Evolutionary conservation across 2,797 vertebrate species (phyloP).

Genomic region (Aselliscus stoliczkanus): DNA sequence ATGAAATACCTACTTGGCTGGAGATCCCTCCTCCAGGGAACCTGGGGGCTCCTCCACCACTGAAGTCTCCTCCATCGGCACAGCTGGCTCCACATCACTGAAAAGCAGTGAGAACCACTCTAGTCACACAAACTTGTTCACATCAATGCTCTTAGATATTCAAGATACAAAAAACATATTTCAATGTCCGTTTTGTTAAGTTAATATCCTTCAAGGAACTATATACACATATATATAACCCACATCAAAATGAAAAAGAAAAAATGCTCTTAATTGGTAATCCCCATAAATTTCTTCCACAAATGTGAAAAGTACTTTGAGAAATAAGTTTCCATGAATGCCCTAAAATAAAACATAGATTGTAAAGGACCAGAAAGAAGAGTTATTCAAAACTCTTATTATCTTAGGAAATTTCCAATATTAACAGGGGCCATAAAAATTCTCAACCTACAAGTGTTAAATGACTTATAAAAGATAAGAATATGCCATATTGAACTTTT

Average conservation of each 20-base stretch:
- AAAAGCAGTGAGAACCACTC: slow-evolving; percentile 49
- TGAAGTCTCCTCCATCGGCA: slow-evolving; percentile 71
- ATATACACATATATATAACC: neutral
- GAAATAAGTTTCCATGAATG: neutral
- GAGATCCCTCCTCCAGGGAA: slow-evolving; percentile 74
- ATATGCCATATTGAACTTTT: neutral
- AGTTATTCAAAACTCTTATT: neutral
- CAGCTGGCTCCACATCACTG: slow-evolving; percentile 83
- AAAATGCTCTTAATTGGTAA: neutral
- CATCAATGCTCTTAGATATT: neutral
- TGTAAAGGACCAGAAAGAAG: neutral
- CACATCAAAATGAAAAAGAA: neutral
- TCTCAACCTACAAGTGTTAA: neutral
- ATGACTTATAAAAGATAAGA: neutral
- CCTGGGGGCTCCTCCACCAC: slow-evolving; percentile 79
- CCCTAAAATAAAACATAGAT: neutral
- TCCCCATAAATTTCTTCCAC: neutral
- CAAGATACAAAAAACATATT: neutral
- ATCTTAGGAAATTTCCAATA: neutral
- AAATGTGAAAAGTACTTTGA: neutral
- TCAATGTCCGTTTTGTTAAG: neutral
- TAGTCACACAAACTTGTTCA: neutral
- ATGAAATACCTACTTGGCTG: slow-evolving; percentile 80
- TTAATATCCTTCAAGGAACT: neutral
- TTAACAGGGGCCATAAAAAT: neutral